Conservation (phyloP, 2,797 vertebrate genomes). For the Synaphobranchus kaupii region DNA sequence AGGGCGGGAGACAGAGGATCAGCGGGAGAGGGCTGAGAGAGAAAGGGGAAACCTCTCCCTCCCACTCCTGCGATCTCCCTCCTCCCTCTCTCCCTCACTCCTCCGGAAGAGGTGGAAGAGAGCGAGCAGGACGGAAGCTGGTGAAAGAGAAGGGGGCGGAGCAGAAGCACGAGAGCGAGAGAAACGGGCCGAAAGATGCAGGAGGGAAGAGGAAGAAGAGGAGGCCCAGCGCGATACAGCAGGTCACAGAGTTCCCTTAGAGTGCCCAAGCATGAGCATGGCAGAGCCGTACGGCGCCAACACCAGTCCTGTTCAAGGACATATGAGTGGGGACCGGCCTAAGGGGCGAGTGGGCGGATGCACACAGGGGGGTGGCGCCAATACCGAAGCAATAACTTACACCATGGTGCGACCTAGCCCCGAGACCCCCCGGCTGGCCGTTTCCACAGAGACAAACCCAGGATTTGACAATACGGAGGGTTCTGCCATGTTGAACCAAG, state of each 20-base stretch:
- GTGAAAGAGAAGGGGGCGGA: slow-evolving; percentile 44
- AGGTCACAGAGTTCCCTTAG: background rate
- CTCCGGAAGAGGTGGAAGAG: slow-evolving; percentile 62
- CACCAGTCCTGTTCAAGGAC: background rate
- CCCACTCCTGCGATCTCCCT: slow-evolving; percentile 66
- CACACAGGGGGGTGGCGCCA: background rate
- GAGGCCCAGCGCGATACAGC: background rate
- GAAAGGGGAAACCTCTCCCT: slow-evolving; percentile 65
- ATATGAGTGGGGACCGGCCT: background rate
- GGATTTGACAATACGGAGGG: background rate
- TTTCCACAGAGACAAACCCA: background rate
- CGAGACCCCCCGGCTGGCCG: background rate
- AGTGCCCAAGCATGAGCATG: background rate
- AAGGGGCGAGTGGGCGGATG: background rate
- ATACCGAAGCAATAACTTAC: background rate
- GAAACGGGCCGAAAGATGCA: background rate
- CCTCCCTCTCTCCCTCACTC: slow-evolving; percentile 70
- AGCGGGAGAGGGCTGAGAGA: slow-evolving; percentile 55
- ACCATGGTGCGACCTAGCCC: background rate
- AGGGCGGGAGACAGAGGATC: slow-evolving; percentile 52
- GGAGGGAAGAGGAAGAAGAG: background rate
- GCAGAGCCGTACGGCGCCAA: background rate
- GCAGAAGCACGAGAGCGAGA: slow-evolving; percentile 12
- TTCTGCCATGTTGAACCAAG: background rate
- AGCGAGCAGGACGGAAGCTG: slow-evolving; percentile 53